Evolutionary conservation across 1,140 invertebrate species (phyloP), one percentile per base, ranked within the genome.

Genomic region (Stegodyphus dumicola): DNA sequence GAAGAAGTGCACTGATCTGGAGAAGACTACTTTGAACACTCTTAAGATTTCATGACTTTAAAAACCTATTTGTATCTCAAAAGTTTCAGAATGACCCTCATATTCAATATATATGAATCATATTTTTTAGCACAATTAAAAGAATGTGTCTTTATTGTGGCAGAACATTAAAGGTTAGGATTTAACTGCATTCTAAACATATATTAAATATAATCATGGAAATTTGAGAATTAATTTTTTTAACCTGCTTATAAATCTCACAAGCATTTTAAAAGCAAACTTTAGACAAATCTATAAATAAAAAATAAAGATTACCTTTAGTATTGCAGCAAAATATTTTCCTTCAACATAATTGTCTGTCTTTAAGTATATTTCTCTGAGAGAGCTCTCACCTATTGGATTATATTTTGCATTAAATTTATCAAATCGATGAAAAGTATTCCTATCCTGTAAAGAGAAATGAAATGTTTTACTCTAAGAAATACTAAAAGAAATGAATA

Each of bases 371-470:
- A 99, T 98, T 91, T 99, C 98, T 51, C 99, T 91, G 1, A 99
- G 92, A 74, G 96, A 92, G 89, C 96, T 98, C 90, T 99, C 97
- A 2, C 99, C 99, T 88, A 99, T 97, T 0, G 98, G 99, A 92
- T 99, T 99, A 90, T 99, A 99, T 91, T 99, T 99, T 13, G 98
- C 96, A 92, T 99, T 99, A 92, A 99, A 99, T 91, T 99, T 99
- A 91, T 99, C 99, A 91, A 99, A 99, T 74, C 99, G 94, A 91
- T 99, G 98, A 91, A 99, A 99, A 6, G 97, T 99, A 90, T 99
- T 99, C 85, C 97, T 93, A 90, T 99, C 97, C 95, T 96, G 89
- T 85, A 91, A 90, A 65, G 54, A 70, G 0, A 70, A 77, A 71
- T 48, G 33, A 49, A 71, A 71, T 71, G 33, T 11, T 49, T 7